These are phyloP conservation scores for Halcyon badia DNA, from an alignment of 2,797 vertebrate genomes.

Conservation along the genomic window DNA sequence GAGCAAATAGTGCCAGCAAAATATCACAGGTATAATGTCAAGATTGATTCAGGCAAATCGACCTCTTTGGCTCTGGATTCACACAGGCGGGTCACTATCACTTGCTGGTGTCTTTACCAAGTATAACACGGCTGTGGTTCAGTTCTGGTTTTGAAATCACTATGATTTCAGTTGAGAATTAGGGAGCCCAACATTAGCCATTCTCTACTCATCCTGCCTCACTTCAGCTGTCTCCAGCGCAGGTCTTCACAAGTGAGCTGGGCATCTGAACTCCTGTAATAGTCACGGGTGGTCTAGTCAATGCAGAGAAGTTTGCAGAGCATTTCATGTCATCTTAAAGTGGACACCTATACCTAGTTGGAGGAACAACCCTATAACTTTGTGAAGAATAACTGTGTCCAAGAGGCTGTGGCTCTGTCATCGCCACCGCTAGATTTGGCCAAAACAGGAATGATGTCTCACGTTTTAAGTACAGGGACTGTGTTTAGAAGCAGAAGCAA, in stretches of 20 bases:
- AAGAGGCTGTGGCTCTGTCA: not conserved
- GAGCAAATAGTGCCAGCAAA: not conserved
- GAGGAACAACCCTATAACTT: not conserved
- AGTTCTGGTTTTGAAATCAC: not conserved
- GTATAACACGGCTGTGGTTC: not conserved
- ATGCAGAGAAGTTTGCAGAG: not conserved
- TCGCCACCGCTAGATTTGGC: not conserved
- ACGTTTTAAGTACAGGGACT: not conserved
- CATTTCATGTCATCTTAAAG: not conserved
- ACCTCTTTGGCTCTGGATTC: not conserved
- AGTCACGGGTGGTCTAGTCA: not conserved
- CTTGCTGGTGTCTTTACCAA: not conserved
- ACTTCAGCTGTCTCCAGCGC: not conserved
- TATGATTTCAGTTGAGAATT: not conserved
- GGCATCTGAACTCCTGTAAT: not conserved
- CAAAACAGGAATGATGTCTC: not conserved
- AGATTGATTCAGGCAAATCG: not conserved
- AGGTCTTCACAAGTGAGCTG: not conserved
- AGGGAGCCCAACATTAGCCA: not conserved
- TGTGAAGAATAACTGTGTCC: not conserved
- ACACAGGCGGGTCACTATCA: accelerated
- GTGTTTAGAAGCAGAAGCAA: not conserved
- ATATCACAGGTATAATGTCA: not conserved
- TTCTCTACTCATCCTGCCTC: not conserved
- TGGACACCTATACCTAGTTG: not conserved